Base-by-base conservation (phyloP, 2,113 vertebrate genomes). In the Romanogobio albipinnatus region DNA sequence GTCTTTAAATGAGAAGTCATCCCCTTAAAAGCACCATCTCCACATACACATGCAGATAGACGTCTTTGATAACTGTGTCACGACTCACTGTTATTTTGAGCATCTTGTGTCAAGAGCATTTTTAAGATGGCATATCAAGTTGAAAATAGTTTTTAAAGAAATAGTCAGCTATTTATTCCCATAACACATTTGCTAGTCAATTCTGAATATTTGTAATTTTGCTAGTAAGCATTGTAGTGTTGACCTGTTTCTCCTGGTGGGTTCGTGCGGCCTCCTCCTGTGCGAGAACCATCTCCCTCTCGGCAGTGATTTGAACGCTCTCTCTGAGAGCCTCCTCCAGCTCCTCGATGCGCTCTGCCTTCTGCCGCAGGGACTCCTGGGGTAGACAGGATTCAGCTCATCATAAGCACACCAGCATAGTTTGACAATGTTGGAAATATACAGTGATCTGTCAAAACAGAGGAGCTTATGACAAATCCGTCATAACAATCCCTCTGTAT, bases 301-400 rank as follows among this genome's bases (percentile, higher is more conserved):
- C 98, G 64, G 98, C 97, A 56, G 97, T 99, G 94, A 99, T 99
- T 92, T 99, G 98, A 86, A 99, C 98, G 81, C 98, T 99, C 89
- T 99, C 98, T 92, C 98, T 96, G 90, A 99, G 95, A 77, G 98
- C 98, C 91, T 99, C 98, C 92, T 99, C 98, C 94, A 99, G 90
- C 87, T 99, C 98, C 94, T 99, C 98, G 58, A 99, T 99, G 85
- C 98, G 97, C 93, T 99, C 97, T 43, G 96, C 93, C 93, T 98
- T 99, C 95, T 96, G 97, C 89, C 95, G 96, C 76, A 99, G 93
- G 71, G 94, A 95, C 93, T 98, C 98, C 98, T 99, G 91, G 91
- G 92, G 78, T 13, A 33, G 47, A 61, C 26, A 39, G 4, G 45
- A 29, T 15, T 47, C 80, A 80, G 10, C 68, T 39, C 53, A 61